Percentiles rank a stretch among this genome's conserved stretches.
Conservation (phyloP, 2,113 vertebrate genomes). For the Scomber japonicus region DNA sequence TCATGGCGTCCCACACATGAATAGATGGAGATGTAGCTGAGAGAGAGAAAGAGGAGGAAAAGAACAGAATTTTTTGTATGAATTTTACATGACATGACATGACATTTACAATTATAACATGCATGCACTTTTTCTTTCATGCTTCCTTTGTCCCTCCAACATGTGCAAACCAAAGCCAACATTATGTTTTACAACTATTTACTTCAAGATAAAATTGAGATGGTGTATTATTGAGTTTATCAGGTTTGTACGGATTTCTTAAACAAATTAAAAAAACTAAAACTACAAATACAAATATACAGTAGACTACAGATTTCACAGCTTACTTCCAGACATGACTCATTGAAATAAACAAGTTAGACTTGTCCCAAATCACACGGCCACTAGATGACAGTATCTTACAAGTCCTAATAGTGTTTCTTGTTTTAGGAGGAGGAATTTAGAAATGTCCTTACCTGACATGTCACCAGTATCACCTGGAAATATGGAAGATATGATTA, state of each 20-base stretch:
- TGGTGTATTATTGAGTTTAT: not conserved
- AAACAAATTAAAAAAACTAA: not conserved
- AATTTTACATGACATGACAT: not conserved
- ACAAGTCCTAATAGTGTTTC: slow-evolving; percentile 3
- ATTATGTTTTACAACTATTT: not conserved
- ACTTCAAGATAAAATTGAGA: not conserved
- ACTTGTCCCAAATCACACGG: not conserved
- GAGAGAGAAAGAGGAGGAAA: not conserved
- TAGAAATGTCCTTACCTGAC: slow-evolving; percentile 89
- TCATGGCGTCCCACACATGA: slow-evolving; percentile 97
- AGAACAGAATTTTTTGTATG: not conserved
- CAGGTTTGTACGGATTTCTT: not conserved
- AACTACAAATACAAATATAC: not conserved
- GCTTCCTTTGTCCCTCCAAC: not conserved
- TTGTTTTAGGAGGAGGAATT: not conserved
- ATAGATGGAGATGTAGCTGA: slow-evolving; percentile 95
- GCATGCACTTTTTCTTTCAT: not conserved
- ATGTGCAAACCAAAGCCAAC: not conserved
- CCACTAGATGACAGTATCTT: slow-evolving; percentile 74
- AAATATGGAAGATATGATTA: slow-evolving; percentile 50
- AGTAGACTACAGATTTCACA: not conserved
- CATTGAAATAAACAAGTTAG: not conserved
- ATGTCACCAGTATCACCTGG: slow-evolving; percentile 98
- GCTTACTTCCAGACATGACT: not conserved
- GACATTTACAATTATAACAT: no score